These are phyloP conservation scores for Leptocoma aspasia DNA, from an alignment of 2,113 vertebrate species.

Conservation along the genomic window DNA sequence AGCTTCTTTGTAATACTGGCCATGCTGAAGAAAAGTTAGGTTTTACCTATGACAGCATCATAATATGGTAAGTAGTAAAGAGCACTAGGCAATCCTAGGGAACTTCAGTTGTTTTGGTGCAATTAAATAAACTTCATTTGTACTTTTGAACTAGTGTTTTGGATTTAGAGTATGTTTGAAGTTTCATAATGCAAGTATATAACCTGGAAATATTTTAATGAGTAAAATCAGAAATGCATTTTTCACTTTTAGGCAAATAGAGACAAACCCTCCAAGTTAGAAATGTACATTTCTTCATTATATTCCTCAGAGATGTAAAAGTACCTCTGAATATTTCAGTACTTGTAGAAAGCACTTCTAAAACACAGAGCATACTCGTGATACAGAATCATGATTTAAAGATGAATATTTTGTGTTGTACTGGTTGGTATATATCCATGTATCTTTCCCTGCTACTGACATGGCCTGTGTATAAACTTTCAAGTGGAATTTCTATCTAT, in stretches of 20 bases:
- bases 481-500: not conserved
- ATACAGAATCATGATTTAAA: not conserved
- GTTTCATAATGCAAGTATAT: not conserved
- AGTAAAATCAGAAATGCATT: not conserved
- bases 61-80: slow-evolving; percentile 88
- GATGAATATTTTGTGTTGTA: not conserved
- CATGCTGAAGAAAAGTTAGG: slow-evolving; percentile 93
- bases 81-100: not conserved
- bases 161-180: not conserved
- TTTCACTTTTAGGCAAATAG: not conserved
- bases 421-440: not conserved
- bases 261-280: not conserved
- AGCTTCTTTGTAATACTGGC: slow-evolving; percentile 94
- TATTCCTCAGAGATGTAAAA: not conserved
- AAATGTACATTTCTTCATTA: not conserved
- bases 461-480: not conserved
- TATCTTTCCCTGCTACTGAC: not conserved
- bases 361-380: not conserved
- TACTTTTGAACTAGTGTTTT: not conserved
- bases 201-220: not conserved
- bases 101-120: not conserved
- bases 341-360: not conserved
- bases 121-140: not conserved
- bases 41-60: slow-evolving; percentile 96
- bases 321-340: not conserved